Percentiles rank a stretch among this genome's conserved stretches.
Conservation (phyloP, 2,888 invertebrate genomes). For the Aporophyla lueneburgensis region DNA sequence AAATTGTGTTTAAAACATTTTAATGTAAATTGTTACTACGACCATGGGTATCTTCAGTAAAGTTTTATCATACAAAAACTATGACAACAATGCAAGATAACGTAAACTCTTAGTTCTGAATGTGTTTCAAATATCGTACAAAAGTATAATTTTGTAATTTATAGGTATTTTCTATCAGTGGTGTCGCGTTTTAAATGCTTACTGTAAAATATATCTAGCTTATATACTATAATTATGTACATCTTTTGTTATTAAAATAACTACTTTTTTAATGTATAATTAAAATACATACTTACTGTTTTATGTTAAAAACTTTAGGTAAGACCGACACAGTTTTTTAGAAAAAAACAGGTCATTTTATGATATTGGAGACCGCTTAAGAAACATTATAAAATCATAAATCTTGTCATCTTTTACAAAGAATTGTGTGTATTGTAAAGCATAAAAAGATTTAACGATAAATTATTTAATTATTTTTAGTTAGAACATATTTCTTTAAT, state of each 20-base stretch:
- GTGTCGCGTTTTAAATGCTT: constrained; percentile 21
- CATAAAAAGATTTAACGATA: neutral
- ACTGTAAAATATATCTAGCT: constrained; percentile 36
- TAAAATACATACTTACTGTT: constrained; percentile 45
- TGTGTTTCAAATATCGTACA: constrained; percentile 9
- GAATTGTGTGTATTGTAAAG: neutral
- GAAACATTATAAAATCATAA: neutral
- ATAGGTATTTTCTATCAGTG: constrained; percentile 7
- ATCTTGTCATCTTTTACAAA: neutral
- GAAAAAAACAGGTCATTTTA: neutral
- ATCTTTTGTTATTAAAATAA: constrained; percentile 53
- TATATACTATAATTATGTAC: constrained; percentile 63
- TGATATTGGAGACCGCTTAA: neutral
- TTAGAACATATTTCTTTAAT: too few species aligned
- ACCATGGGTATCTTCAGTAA: neutral
- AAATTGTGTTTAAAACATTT: too few species aligned
- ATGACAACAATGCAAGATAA: neutral
- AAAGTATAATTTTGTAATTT: constrained; percentile 6
- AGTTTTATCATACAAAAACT: neutral
- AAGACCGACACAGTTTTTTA: constrained; percentile 13
- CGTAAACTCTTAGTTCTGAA: neutral
- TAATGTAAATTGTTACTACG: neutral
- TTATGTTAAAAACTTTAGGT: neutral
- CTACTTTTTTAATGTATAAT: constrained; percentile 53
- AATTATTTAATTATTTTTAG: neutral